Base-by-base conservation (phyloP, 2,797 vertebrate species). In the Melanogrammus aeglefinus region DNA sequence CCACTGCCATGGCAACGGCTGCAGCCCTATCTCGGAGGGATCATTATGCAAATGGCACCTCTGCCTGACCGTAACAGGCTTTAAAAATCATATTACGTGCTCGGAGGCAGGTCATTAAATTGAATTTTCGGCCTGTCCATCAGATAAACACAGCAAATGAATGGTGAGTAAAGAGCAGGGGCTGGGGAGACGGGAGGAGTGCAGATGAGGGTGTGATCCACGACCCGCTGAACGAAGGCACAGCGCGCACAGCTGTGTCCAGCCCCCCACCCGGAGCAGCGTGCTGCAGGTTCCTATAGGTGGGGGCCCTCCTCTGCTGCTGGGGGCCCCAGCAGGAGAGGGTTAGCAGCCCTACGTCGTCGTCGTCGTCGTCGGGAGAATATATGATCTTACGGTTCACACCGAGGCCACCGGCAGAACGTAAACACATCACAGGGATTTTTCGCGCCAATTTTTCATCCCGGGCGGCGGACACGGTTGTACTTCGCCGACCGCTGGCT, bases 1-100 rank as follows among this genome's bases (percentile, higher is more conserved):
- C 74, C 84, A 95, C 95, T 96, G 91, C 94, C 94, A 96, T 93
- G 93, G 95, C 93, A 95, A 96, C 94, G 85, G 86, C 91, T 87
- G 86, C 91, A 92, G 92, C 35, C 92, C 89, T 95, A 96, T 96
- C 95, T 93, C 87, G 91, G 90, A 88, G 81, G 90, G 86, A 92
- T 94, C 92, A 93, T 96, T 96, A 96, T 94, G 95, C 93, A 97
- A 96, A 96, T 95, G 92, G 93, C 76, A 87, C 92, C 94, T 85
- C 87, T 84, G 92, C 90, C 88, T 94, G 95, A 94, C 95, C 94
- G 93, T 94, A 91, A 94, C 92, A 91, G 94, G 94, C 94, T 94
- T 94, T 95, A 95, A 95, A 96, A 96, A 96, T 95, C 94, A 94
- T 92, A 95, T 94, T 94, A 95, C 91, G 92, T 93, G 94, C 91